Evolutionary conservation across 2,888 invertebrate species (phyloP).

Genomic region (Stomorhina lunata): DNA sequence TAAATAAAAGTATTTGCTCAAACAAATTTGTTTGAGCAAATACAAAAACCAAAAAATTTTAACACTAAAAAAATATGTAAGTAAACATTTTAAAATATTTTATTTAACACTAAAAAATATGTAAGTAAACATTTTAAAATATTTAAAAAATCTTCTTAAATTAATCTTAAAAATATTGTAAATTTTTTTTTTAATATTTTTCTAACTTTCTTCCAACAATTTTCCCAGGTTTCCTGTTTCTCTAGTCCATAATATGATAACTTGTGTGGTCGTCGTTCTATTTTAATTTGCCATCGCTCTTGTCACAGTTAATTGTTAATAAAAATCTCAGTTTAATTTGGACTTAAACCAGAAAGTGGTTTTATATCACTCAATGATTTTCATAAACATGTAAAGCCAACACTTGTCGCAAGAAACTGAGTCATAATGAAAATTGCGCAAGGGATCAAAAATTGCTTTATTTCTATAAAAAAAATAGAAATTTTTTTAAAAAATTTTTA

Average conservation of each 20-base stretch:
- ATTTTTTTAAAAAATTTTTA: background rate
- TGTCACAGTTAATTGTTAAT: slow-evolving; percentile 60
- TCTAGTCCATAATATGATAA: background rate
- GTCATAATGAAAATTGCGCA: background rate
- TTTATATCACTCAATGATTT: slow-evolving; percentile 21
- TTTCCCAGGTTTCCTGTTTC: background rate
- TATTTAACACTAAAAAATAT: no score
- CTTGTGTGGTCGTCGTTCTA: slow-evolving; percentile 47
- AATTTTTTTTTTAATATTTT: background rate
- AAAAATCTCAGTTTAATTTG: slow-evolving; percentile 57
- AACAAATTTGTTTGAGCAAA: no score
- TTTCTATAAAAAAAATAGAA: background rate
- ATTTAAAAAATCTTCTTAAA: no score
- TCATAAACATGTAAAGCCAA: slow-evolving; percentile 31
- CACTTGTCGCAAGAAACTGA: slow-evolving; percentile 44
- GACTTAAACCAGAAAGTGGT: slow-evolving; percentile 10
- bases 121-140: no score
- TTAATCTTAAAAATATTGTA: no score
- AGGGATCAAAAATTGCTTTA: background rate
- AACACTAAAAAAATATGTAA: no score
- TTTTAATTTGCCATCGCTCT: slow-evolving; percentile 44
- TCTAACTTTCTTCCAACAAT: background rate
- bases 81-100: no score
- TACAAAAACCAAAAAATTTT: no score
- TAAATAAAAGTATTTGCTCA: no score